These are phyloP conservation scores for Dinomys branickii DNA, from an alignment of 2,113 vertebrate species.

Conservation along the genomic window DNA sequence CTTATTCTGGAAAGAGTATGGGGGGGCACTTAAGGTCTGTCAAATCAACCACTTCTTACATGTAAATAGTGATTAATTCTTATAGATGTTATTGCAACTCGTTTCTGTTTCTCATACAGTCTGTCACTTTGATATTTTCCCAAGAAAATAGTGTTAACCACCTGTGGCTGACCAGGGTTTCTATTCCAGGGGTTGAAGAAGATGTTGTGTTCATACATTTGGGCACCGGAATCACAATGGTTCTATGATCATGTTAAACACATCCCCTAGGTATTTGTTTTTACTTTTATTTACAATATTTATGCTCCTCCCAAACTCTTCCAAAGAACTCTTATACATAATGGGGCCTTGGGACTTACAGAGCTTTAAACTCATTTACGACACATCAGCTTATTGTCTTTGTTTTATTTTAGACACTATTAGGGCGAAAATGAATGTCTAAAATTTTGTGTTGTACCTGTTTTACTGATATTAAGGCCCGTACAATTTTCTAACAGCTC, in stretches of 20 bases:
- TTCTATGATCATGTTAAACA: neutral
- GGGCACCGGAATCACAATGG: neutral
- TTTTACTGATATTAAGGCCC: conserved; percentile 71
- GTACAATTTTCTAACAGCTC: conserved; percentile 84
- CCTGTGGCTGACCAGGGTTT: neutral
- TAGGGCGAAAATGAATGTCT: conserved; percentile 70
- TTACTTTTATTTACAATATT: conserved; percentile 77
- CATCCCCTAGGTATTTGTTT: conserved; percentile 53
- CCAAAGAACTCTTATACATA: conserved; percentile 78
- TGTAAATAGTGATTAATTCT: conserved; percentile 47
- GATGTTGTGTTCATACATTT: neutral
- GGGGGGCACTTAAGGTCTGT: neutral
- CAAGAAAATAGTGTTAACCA: neutral
- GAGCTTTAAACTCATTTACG: conserved; percentile 46
- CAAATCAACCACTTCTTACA: conserved; percentile 41
- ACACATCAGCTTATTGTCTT: conserved; percentile 14
- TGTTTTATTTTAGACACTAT: conserved; percentile 68
- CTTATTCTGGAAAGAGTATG: neutral
- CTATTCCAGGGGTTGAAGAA: neutral
- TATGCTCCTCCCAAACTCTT: conserved; percentile 68
- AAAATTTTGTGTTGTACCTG: conserved; percentile 73
- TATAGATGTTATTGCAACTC: neutral
- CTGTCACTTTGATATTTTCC: neutral
- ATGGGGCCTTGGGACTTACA: neutral
- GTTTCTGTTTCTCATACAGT: conserved; percentile 12